Evolutionary conservation across 2,113 vertebrate species (phyloP), one percentile per base, ranked within the genome.

Genomic region (Cnemophilus loriae): DNA sequence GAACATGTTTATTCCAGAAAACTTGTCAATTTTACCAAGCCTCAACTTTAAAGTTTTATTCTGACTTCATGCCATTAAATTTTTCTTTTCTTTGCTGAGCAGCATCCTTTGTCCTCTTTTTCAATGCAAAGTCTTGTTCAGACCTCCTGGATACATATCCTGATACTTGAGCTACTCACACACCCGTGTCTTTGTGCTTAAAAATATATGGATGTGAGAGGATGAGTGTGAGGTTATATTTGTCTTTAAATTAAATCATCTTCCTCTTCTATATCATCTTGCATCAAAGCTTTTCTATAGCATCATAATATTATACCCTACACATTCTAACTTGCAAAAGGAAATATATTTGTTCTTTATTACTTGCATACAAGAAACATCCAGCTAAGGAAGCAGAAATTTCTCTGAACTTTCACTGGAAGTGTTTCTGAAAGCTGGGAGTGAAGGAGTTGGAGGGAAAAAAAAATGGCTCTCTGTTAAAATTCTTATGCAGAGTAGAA

Each of bases 221-320:
- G 5, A 27, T 35, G 30, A 77, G 17, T 37, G 10, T 17, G 22
- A 84, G 13, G 37, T 70, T 65, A 30, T 39, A 61, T 63, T 79
- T 79, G 10, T 63, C 28, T 57, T 75, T 18, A 61, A 81, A 69
- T 16, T 33, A 80, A 81, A 74, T 21, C 1, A 44, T 33, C 14
- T 81, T 73, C 39, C 33, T 76, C 9, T 81, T 63, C 59, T 47
- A 3, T 6, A 84, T 17, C 3, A 37, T 49, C 50, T 70, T 47
- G 2, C 14, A 55, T 6, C 2, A 0, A 65, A 87, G 10, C 2
- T 39, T 77, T 79, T 30, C 37, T 60, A 33, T 32, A 50, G n/a
- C 6, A 2, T 11, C 3, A 3, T 11, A 9, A 4, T 32, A 44
- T 18, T 41, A 32, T 7, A 28, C 7, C 9, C 16, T 14, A 23